Percentiles rank a stretch among this genome's conserved stretches.
Evolutionary conservation across 1,140 invertebrate genomes (phyloP).

Genomic region (Pachyrhynchus sulphureomaculatus): DNA sequence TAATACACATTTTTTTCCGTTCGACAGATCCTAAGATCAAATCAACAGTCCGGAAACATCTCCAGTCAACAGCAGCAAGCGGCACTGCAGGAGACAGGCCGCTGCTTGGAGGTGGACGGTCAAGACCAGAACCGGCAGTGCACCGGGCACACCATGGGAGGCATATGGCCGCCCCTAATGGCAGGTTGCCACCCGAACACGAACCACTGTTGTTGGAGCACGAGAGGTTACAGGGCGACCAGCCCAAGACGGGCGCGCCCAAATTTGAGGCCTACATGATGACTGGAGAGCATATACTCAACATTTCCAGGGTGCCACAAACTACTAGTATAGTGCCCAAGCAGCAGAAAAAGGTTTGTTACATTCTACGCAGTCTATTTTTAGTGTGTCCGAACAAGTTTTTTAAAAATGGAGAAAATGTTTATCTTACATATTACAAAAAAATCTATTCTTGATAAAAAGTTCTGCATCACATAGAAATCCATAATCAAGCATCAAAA

Average conservation of each 20-base stretch:
- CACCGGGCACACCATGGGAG: slow-evolving; percentile 37
- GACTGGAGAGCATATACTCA: slow-evolving; percentile 94
- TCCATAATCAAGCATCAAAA: too few relatives aligned
- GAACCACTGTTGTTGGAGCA: slow-evolving; percentile 43
- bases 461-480: too few relatives aligned
- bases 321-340: slow-evolving; percentile 61
- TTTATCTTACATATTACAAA: too few relatives aligned
- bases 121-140: slow-evolving; percentile 32
- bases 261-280: slow-evolving; percentile 93
- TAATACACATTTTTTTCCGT: too few relatives aligned
- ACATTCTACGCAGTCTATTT: not conserved
- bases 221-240: slow-evolving; percentile 59
- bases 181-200: slow-evolving; percentile 49
- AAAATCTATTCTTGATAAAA: too few relatives aligned
- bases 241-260: slow-evolving; percentile 49
- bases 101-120: not conserved
- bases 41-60: slow-evolving; percentile 72
- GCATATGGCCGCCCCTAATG: slow-evolving; percentile 51
- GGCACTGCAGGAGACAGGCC: slow-evolving; percentile 3
- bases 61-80: slow-evolving; percentile 58
- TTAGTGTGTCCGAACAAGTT: not conserved
- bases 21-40: slow-evolving; percentile 88
- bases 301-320: slow-evolving; percentile 78
- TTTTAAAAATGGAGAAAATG: too few relatives aligned
- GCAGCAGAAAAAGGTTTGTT: slow-evolving; percentile 63